Evolutionary conservation across 2,888 invertebrate species (phyloP), one percentile per base, ranked within the genome.

Genomic region (Himalopsyche anomala): DNA sequence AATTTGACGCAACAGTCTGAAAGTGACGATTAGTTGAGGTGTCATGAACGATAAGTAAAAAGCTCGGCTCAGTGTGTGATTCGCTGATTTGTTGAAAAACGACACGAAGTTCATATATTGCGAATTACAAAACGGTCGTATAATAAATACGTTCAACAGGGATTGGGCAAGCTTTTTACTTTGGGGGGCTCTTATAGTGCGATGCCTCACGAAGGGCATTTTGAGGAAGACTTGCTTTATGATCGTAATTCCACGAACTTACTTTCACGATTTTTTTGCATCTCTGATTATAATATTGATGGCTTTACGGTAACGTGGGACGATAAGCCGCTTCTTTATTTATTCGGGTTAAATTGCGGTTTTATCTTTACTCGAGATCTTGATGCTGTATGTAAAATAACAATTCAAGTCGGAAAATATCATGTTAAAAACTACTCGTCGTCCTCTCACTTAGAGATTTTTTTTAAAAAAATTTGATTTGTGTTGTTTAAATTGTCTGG

Each of bases 281-380:
- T 38, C 54, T 84, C 80, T 55, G 54, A 80, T 84, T 84, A 84
- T 81, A 55, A 87, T 85, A 87, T 87, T 85, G 85, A 87, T 87
- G 87, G 81, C 69, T 84, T 83, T 85, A 85, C 82, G 81, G 62
- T 38, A 79, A 62, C 83, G 87, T 87, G 87, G 87, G 87, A 82
- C 42, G 87, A 85, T 83, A 85, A 83, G 83, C 56, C 79, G 87
- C 85, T 87, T 87, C 87, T 85, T 85, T 87, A 85, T 87, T 87
- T 87, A 87, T 85, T 80, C 87, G 56, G 69, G 79, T 38, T 85
- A 84, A 87, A 87, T 85, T 83, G 83, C 83, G 85, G 83, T 81
- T 80, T 19, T 85, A 87, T 87, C 87, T 85, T 40, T 38, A 74
- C 74, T 74, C 36, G 74, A 36, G 5, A 74, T 74, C 74, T 74